A percentile compares a stretch with the other conserved stretches of the same genome.
These are phyloP conservation scores for Potorous gilbertii DNA, from an alignment of 2,797 vertebrate species.

Conservation along the genomic window DNA sequence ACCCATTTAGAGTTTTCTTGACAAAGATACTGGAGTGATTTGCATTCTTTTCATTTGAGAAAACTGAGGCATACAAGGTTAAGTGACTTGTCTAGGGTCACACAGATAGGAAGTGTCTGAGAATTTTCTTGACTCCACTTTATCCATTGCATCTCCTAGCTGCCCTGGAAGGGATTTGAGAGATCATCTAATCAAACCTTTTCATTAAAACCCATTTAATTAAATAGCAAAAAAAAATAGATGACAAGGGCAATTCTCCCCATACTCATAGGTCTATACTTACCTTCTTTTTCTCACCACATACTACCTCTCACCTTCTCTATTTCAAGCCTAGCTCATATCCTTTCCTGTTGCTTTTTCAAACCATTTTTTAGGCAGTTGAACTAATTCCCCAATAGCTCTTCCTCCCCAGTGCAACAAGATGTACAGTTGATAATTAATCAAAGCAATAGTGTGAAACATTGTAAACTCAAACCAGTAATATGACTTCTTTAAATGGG, in stretches of 20 bases:
- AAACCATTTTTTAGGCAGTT: neutral
- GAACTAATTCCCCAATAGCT: neutral
- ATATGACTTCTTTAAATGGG: neutral
- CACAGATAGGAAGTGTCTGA: neutral
- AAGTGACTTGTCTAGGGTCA: neutral
- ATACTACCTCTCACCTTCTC: neutral
- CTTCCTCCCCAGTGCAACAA: neutral
- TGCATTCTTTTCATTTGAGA: neutral
- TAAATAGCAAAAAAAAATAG: neutral
- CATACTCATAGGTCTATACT: neutral
- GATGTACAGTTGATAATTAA: too few species aligned
- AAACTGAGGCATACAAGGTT: neutral
- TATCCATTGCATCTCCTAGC: neutral
- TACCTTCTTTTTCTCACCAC: neutral
- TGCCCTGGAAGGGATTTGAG: neutral
- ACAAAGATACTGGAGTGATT: neutral
- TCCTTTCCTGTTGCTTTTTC: neutral
- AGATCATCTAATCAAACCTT: neutral
- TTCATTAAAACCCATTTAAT: neutral
- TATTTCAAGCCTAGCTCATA: neutral
- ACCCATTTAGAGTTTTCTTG: too few species aligned
- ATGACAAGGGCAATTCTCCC: neutral
- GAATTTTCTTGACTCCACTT: neutral
- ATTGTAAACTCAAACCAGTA: neutral
- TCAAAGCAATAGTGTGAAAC: too few species aligned